Conservation (phyloP, 2,888 invertebrate species). For the Apamea epomidion region DNA sequence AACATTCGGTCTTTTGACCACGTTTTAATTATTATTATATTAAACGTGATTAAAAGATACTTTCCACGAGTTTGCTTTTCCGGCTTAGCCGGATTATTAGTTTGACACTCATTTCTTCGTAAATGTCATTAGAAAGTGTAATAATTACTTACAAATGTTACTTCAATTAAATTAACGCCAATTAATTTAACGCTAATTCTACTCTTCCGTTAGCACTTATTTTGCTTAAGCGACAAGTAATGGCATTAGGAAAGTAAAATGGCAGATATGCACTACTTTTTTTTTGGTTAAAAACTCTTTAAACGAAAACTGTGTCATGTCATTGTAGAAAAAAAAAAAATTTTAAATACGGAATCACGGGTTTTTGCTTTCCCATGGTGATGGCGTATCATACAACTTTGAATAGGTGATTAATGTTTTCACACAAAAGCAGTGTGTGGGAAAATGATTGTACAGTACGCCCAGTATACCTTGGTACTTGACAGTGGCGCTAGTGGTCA, state of each 20-base stretch:
- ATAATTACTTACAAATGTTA: slow-evolving; percentile 16
- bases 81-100: slow-evolving; percentile 22
- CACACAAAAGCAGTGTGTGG: slow-evolving; percentile 62
- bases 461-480: slow-evolving; percentile 21
- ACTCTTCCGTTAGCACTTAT: slow-evolving; percentile 37
- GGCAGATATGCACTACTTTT: background rate
- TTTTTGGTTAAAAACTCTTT: slow-evolving; percentile 31
- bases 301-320: slow-evolving; percentile 26
- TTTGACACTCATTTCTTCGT: slow-evolving; percentile 27
- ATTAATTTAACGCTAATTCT: slow-evolving; percentile 47
- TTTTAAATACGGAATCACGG: slow-evolving; percentile 30
- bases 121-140: slow-evolving; percentile 34
- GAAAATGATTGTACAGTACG: slow-evolving; percentile 42
- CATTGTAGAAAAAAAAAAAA: slow-evolving; percentile 9
- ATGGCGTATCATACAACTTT: slow-evolving; percentile 51
- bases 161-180: slow-evolving; percentile 31
- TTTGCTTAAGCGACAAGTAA: slow-evolving; percentile 6
- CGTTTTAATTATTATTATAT: slow-evolving; percentile 23
- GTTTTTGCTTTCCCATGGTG: slow-evolving; percentile 59
- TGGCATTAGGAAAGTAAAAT: slow-evolving; percentile 10
- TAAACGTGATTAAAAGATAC: slow-evolving; percentile 19
- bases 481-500: slow-evolving; percentile 16
- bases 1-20: background rate
- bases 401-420: slow-evolving; percentile 67
- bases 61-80: slow-evolving; percentile 45